Base-by-base conservation (phyloP, 2,797 vertebrate species). In the Chaenodraco wilsoni region DNA sequence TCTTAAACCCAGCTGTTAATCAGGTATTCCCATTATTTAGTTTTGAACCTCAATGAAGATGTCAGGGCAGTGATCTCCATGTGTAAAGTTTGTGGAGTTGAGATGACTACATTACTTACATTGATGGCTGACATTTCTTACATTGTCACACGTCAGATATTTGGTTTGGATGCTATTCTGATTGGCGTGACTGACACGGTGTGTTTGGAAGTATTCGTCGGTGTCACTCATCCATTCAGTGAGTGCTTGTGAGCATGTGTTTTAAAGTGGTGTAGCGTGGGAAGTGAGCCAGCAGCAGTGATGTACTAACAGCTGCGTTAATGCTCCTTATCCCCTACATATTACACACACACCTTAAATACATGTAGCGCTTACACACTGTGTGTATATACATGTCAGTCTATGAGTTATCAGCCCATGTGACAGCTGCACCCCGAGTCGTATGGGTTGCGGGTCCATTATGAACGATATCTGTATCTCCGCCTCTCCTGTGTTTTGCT, bases 231-330 rank as follows among this genome's bases (percentile, higher is more conserved):
- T 13, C 16, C 19, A 17, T 27, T 1, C 17, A 43, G 55, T 51
- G 19, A 14, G 13, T 37, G 33, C 33, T 37, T 37, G 33, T 37
- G 33, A 12, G 10, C 33, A 23, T 43, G 50, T 63, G 48, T 63
- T 15, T 69, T 1, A 51, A 51, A n/a, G 33, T 54, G 33, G 31
- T 46, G 40, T 21, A 58, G 58, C 41, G 50, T 59, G 59, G 65
- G 54, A 71, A 59, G 27, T 27, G 44, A 63, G 33, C 49, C 50
- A 2, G 9, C 13, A 27, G 37, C 51, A 69, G 54, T 75, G 57
- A 27, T 70, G 69, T 69, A 61, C 40, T 6, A 72, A 78, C 87
- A 91, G 88, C 81, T 87, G 82, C 58, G 17, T 50, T 81, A 72
- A 87, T 79, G 76, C 9, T 72, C 57, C 50, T 40, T 74, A 76